phyloP scores from a whole-genome alignment of 1,140 invertebrate genomes.

The Pseudomyrmex sp. region DNA sequence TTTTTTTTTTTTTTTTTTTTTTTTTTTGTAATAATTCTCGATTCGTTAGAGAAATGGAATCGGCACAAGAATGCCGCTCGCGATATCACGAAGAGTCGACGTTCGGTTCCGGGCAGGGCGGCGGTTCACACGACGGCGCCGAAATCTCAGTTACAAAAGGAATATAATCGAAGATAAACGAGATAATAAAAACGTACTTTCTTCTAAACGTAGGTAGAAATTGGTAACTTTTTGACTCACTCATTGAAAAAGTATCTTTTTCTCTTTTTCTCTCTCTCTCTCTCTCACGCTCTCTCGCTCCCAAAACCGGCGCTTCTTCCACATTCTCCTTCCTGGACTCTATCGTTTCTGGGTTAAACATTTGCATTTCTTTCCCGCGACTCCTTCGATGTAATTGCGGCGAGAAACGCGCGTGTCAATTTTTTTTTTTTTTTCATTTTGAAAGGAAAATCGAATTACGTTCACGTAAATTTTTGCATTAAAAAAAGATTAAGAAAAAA shows the following conservation, averaged over 20 bases:
- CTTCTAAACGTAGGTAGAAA: slow-evolving; percentile 84
- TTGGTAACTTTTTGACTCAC: slow-evolving; percentile 85
- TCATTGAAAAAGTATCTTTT: slow-evolving; percentile 82
- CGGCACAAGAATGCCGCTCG: background rate
- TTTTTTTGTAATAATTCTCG: too few relatives aligned
- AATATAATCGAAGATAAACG: slow-evolving; percentile 84
- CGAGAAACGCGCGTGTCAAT: slow-evolving; percentile 47
- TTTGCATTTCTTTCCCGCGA: slow-evolving; percentile 69
- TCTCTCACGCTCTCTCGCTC: slow-evolving; percentile 40
- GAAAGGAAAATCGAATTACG: background rate
- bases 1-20: background rate
- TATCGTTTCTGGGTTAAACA: slow-evolving; percentile 83
- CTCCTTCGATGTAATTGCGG: slow-evolving; percentile 53
- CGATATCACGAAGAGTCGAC: slow-evolving; percentile 11
- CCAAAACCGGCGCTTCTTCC: slow-evolving; percentile 66
- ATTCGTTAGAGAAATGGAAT: background rate
- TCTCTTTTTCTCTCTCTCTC: slow-evolving; percentile 33
- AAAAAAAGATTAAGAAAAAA: slow-evolving; percentile 1
- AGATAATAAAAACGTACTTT: slow-evolving; percentile 83
- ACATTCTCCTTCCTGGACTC: slow-evolving; percentile 65
- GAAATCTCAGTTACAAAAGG: slow-evolving; percentile 84
- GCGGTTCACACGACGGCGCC: slow-evolving; percentile 75
- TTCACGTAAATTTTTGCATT: background rate
- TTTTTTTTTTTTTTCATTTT: background rate
- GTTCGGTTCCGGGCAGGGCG: slow-evolving; percentile 70